Evolutionary conservation across 1,140 invertebrate genomes (phyloP).

Genomic region (Theocolax elegans): DNA sequence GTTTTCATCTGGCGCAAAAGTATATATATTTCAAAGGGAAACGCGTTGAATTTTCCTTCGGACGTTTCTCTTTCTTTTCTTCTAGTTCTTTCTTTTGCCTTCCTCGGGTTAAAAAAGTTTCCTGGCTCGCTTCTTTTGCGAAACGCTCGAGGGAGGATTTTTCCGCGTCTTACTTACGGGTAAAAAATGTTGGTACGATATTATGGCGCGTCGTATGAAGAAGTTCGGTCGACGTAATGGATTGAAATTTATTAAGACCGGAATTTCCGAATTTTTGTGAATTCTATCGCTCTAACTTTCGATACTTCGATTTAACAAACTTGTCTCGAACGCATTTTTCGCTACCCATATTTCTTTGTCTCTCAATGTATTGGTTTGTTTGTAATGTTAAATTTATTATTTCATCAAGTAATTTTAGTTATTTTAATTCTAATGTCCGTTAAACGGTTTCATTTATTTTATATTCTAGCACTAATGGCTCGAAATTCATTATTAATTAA

Average conservation of each 20-base stretch:
- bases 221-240: slow-evolving; percentile 19
- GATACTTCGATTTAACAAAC: no score
- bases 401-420: no score
- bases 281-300: no score
- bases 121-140: slow-evolving; percentile 4
- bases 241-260: slow-evolving; percentile 28
- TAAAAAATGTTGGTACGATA: slow-evolving; percentile 16
- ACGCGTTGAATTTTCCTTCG: slow-evolving; percentile 27
- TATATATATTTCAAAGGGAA: slow-evolving; percentile 20
- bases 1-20: slow-evolving; percentile 35
- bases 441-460: no score
- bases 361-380: no score
- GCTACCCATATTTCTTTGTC: no score
- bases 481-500: no score
- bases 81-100: no score
- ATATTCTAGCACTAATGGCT: no score
- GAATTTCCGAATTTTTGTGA: slow-evolving; percentile 3
- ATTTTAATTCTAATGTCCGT: no score
- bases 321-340: no score
- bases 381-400: no score
- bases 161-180: slow-evolving; percentile 9
- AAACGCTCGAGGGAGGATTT: slow-evolving; percentile 9
- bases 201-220: not conserved
- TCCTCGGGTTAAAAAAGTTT: slow-evolving; percentile 24
- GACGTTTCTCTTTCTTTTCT: not conserved